Percentiles rank a stretch among this genome's conserved stretches.
phyloP scores from a whole-genome alignment of 2,888 invertebrate species.

The Chelonus formosanus region DNA sequence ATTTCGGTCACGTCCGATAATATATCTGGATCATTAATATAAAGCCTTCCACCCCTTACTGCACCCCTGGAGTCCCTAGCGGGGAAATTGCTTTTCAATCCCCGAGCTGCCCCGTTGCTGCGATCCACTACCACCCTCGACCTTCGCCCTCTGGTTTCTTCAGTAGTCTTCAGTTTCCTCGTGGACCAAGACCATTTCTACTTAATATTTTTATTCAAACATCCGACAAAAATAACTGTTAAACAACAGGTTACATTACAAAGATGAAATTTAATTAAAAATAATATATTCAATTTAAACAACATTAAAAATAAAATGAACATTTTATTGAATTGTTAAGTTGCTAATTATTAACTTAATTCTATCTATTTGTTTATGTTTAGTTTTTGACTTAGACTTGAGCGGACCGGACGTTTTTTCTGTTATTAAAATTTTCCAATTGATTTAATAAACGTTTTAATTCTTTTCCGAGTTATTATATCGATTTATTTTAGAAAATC shows the following conservation, averaged over 20 bases:
- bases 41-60: conserved; percentile 59
- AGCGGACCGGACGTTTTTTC: too few relatives aligned
- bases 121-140: conserved; percentile 30
- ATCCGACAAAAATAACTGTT: not conserved
- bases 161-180: conserved; percentile 31
- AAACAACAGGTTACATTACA: too few relatives aligned
- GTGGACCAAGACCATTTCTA: conserved; percentile 28
- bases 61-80: conserved; percentile 40
- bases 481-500: too few relatives aligned
- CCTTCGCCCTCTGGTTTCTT: conserved; percentile 35
- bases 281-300: too few relatives aligned
- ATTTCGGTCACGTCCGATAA: conserved; percentile 66
- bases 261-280: not conserved
- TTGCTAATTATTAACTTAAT: too few relatives aligned
- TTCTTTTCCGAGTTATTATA: too few relatives aligned
- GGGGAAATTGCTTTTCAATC: conserved; percentile 66
- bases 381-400: too few relatives aligned
- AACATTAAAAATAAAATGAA: too few relatives aligned
- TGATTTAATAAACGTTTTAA: too few relatives aligned
- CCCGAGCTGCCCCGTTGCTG: conserved; percentile 48
- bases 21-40: conserved; percentile 66
- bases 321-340: too few relatives aligned
- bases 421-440: too few relatives aligned
- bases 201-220: conserved; percentile 1
- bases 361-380: too few relatives aligned